phyloP scores from a whole-genome alignment of 2,113 vertebrate species.

The Corythornis madagascariensis region DNA sequence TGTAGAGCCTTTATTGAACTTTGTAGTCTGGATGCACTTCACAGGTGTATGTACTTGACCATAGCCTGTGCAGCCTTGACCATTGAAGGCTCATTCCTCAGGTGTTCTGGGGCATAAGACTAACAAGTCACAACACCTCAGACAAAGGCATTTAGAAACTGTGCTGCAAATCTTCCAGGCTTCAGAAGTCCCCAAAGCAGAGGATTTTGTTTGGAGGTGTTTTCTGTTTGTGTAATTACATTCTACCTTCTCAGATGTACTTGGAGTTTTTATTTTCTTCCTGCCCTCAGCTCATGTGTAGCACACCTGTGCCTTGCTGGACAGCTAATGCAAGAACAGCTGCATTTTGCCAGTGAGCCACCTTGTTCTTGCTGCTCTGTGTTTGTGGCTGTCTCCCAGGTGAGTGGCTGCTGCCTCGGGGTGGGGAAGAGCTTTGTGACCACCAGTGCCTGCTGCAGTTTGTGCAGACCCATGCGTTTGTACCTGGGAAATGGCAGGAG shows the following conservation, averaged over 20 bases:
- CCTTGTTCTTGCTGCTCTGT: background rate
- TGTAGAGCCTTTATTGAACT: background rate
- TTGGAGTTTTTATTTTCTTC: background rate
- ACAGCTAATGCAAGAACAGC: background rate
- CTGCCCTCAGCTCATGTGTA: background rate
- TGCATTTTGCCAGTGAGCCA: background rate
- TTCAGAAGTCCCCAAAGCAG: background rate
- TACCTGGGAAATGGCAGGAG: background rate
- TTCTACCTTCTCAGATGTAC: background rate
- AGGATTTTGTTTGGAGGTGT: background rate
- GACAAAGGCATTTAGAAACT: background rate
- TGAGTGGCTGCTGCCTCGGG: fast-evolving
- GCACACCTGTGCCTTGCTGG: background rate
- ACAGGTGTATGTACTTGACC: background rate
- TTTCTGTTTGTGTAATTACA: background rate
- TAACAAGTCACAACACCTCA: background rate
- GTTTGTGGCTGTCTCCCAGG: background rate
- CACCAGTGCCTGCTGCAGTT: fast-evolving
- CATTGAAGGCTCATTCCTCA: background rate
- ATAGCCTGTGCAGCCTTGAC: background rate
- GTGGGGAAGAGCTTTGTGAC: background rate
- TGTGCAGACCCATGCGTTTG: fast-evolving
- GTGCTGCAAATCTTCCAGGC: background rate
- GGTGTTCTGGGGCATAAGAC: background rate
- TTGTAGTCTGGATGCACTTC: background rate